Evolutionary conservation across 2,113 vertebrate genomes (phyloP).

Genomic region (Cryptomyrus ogoouensis): DNA sequence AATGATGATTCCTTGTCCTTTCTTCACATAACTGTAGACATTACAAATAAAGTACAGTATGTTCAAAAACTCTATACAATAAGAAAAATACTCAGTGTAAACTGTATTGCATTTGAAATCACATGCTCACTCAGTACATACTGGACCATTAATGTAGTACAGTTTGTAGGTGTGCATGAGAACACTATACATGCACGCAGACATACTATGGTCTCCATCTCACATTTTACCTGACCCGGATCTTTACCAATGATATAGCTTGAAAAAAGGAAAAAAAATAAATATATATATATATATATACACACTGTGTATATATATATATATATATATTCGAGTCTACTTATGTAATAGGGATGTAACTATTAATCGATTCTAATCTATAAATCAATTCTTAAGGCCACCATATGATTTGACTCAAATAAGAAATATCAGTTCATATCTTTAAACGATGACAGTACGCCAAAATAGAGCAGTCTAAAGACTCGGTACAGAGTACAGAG

Average conservation of each 20-base stretch:
- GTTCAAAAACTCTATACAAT: not conserved
- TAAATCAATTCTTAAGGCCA: not conserved
- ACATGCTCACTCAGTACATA: not conserved
- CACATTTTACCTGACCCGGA: not conserved
- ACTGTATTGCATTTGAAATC: not conserved
- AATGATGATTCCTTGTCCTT: not conserved
- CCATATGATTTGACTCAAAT: not conserved
- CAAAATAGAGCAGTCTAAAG: not conserved
- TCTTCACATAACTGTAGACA: not conserved
- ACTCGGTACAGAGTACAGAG: not conserved
- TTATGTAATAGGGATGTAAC: not conserved
- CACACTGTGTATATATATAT: no score
- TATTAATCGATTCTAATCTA: not conserved
- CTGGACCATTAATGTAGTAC: not conserved
- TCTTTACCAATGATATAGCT: not conserved
- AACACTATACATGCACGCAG: not conserved
- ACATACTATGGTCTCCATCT: not conserved
- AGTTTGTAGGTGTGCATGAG: not conserved
- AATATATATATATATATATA: no score
- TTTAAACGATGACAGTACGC: not conserved
- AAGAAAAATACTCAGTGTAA: not conserved
- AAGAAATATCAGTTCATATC: not conserved
- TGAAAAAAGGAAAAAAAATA: not conserved
- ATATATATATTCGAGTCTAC: no score
- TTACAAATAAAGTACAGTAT: not conserved